These are phyloP conservation scores for Arbacia lixula DNA, from an alignment of 53 echinoderm and acorn worm species.

Conservation along the genomic window DNA sequence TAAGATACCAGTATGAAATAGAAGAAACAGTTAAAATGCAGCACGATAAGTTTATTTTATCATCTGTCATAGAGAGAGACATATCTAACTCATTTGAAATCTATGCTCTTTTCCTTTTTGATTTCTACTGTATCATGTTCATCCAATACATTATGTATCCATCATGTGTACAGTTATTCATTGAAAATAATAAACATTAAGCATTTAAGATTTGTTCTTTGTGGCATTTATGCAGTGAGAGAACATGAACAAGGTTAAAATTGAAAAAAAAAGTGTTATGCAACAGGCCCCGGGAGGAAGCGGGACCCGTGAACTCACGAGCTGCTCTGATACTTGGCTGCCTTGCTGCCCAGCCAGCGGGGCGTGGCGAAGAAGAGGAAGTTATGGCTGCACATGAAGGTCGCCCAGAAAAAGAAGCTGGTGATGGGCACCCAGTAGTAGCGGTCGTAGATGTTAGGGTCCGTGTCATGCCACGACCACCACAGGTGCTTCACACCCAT, in stretches of 20 bases:
- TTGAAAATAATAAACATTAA: too few relatives aligned
- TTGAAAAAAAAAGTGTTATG: not conserved
- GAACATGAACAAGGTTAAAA: not conserved
- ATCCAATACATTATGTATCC: too few relatives aligned
- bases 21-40: too few relatives aligned
- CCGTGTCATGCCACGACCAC: slow-evolving; percentile 64
- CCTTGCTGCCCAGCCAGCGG: slow-evolving; percentile 43
- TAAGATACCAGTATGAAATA: too few relatives aligned
- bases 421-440: slow-evolving; percentile 52
- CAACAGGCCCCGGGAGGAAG: not conserved
- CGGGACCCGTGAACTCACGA: slow-evolving; percentile 4
- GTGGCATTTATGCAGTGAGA: too few relatives aligned
- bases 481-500: slow-evolving; percentile 53
- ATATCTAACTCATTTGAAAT: too few relatives aligned
- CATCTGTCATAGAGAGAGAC: too few relatives aligned
- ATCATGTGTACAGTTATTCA: too few relatives aligned
- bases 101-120: too few relatives aligned
- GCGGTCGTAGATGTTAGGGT: slow-evolving; percentile 61
- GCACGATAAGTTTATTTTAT: too few relatives aligned
- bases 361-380: slow-evolving; percentile 47
- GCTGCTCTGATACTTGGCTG: slow-evolving; percentile 35
- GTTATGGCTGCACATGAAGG: slow-evolving; percentile 53
- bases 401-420: slow-evolving; percentile 50
- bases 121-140: too few relatives aligned
- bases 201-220: too few relatives aligned